phyloP scores from a whole-genome alignment of 2,113 vertebrate species.

The Zingel zingel region DNA sequence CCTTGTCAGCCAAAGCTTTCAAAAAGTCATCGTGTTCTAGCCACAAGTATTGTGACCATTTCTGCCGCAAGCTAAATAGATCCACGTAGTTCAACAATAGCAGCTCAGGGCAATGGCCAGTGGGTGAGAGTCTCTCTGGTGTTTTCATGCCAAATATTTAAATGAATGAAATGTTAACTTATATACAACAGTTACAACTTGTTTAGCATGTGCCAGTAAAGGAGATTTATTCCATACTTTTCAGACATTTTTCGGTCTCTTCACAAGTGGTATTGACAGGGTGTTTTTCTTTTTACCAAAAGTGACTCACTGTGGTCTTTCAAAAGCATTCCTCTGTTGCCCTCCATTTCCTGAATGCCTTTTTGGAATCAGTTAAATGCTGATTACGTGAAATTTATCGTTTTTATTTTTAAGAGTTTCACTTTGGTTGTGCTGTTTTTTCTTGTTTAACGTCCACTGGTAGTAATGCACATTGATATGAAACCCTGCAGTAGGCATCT shows the following conservation, averaged over 20 bases:
- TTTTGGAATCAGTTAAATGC: constrained; percentile 32
- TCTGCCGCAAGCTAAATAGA: constrained; percentile 29
- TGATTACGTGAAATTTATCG: constrained; percentile 4
- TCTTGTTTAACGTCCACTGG: constrained; percentile 10
- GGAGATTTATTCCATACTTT: constrained; percentile 12
- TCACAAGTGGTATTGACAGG: constrained; percentile 15
- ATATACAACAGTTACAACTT: neutral
- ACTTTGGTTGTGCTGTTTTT: constrained; percentile 22
- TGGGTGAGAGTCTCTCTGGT: too few relatives aligned
- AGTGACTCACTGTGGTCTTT: constrained; percentile 73
- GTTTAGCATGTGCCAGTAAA: neutral
- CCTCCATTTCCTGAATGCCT: constrained; percentile 49
- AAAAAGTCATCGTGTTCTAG: constrained; percentile 21
- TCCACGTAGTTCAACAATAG: constrained; percentile 2
- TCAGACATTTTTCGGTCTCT: constrained; percentile 23
- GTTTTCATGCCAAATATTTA: neutral
- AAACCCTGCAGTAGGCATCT: constrained; percentile 51
- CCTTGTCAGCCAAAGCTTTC: constrained; percentile 17
- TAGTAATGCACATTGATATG: constrained; percentile 1
- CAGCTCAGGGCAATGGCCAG: neutral
- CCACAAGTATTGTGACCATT: constrained; percentile 30
- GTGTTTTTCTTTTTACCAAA: constrained; percentile 35
- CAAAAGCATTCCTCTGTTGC: constrained; percentile 59
- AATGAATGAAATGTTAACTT: neutral
- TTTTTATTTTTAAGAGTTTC: constrained; percentile 36